Base-by-base conservation (phyloP, 2,797 vertebrate genomes). In the Enteromius paludinosus region DNA sequence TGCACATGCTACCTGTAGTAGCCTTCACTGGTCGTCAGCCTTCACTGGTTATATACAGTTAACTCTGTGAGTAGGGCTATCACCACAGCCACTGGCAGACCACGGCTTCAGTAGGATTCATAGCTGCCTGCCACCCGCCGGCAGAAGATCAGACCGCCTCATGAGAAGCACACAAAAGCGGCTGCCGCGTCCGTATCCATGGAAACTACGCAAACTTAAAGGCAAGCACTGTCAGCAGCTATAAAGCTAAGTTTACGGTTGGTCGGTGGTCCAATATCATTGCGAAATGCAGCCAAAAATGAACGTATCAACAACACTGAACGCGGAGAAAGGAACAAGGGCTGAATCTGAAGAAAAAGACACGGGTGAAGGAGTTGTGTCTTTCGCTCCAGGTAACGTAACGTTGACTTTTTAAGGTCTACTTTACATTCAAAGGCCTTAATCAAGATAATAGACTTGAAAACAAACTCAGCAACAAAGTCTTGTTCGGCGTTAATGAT, bases 141-240 rank as follows among this genome's bases (percentile, higher is more conserved):
- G 25, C 47, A 47, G 6, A 41, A 54, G 10, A n/a, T 4, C 18
- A 2, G 41, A 30, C 49, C 28, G 38, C 17, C 17, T 45, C 23
- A n/a, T 12, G 35, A 23, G 23, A 28, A n/a, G n/a, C 33, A 18
- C 49, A 12, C 20, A 12, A 54, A 4, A 17, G 47, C 5, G 59
- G n/a, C 20, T 49, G 43, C 18, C 38, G 38, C 28, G 4, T 3
- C 2, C 35, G 81, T 87, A 41, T 81, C 86, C 62, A 87, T 85
- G 56, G 86, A 82, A 84, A 87, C 84, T 8, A 70, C 3, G 17
- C 70, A 75, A 73, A 75, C 75, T 83, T 79, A 1, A 54, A 17
- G 0, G 43, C 2, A 45, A n/a, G 1, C 52, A 0, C 20, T n/a
- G 30, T 59, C 43, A 18, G 25, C 12, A 38, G 25, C 11, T 18